Percentiles rank a stretch among this genome's conserved stretches.
These are phyloP conservation scores for Zygothrica quintamaculata DNA, from an alignment of 2,888 invertebrate genomes.

Conservation along the genomic window DNA sequence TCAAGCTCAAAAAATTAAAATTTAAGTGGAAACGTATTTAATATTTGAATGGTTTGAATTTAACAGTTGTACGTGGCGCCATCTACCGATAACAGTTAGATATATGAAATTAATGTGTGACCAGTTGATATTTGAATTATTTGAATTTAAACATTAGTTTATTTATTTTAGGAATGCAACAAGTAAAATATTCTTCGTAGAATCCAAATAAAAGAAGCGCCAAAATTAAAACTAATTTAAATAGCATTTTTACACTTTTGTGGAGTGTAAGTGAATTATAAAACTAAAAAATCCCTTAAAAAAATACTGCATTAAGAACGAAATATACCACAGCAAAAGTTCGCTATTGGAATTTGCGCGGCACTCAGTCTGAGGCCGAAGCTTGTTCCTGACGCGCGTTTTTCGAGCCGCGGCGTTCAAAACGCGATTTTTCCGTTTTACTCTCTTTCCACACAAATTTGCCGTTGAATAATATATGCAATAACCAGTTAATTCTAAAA, in stretches of 20 bases:
- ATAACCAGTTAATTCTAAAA: slow-evolving; percentile 19
- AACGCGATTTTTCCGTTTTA: slow-evolving; percentile 70
- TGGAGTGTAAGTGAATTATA: slow-evolving; percentile 24
- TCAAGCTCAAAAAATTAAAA: no score
- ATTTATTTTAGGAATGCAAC: slow-evolving; percentile 7
- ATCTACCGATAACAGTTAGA: slow-evolving; percentile 14
- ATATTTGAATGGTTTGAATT: slow-evolving; percentile 16
- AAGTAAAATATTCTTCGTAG: not conserved
- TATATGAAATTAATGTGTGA: slow-evolving; percentile 24
- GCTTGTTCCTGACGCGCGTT: slow-evolving; percentile 83
- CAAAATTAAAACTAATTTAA: not conserved
- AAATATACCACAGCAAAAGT: slow-evolving; percentile 22
- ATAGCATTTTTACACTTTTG: not conserved
- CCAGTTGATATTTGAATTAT: not conserved
- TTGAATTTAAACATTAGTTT: not conserved
- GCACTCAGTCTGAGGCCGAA: slow-evolving; percentile 57
- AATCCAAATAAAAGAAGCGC: not conserved
- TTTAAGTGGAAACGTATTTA: no score
- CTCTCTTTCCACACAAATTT: slow-evolving; percentile 55
- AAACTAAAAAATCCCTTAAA: slow-evolving; percentile 6
- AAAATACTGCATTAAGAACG: slow-evolving; percentile 33
- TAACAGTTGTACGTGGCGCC: slow-evolving; percentile 40
- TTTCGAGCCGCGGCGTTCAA: slow-evolving; percentile 60
- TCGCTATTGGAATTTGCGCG: slow-evolving; percentile 58
- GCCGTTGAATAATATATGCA: slow-evolving; percentile 54